These are phyloP conservation scores for Mactra quadrangularis DNA, from an alignment of 1,140 invertebrate species.

Conservation along the genomic window DNA sequence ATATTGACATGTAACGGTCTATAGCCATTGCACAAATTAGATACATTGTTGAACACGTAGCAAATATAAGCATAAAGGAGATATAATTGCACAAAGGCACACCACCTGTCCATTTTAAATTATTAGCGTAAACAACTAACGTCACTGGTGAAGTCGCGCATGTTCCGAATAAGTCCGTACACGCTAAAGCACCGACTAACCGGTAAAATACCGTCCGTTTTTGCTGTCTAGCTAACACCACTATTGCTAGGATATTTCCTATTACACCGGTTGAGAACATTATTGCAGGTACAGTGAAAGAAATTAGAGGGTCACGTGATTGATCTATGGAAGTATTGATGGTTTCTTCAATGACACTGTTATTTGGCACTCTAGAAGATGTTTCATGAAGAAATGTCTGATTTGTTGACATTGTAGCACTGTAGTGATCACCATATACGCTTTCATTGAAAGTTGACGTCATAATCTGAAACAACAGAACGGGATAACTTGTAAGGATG, in stretches of 20 bases:
- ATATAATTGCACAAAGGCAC: slow-evolving; percentile 78
- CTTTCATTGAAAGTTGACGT: too few relatives aligned
- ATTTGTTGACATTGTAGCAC: too few relatives aligned
- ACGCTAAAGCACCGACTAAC: slow-evolving; percentile 72
- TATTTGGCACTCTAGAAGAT: too few relatives aligned
- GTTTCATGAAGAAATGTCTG: too few relatives aligned
- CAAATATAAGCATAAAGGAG: slow-evolving; percentile 82
- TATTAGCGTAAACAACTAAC: slow-evolving; percentile 73
- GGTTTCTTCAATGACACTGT: too few relatives aligned
- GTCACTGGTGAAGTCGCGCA: slow-evolving; percentile 74
- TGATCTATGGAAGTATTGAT: too few relatives aligned
- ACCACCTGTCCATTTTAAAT: slow-evolving; percentile 73
- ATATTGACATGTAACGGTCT: slow-evolving; percentile 81
- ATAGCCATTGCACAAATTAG: slow-evolving; percentile 82
- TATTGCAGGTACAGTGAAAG: slow-evolving; percentile 34
- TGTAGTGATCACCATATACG: too few relatives aligned
- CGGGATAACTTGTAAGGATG: too few relatives aligned
- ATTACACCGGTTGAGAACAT: slow-evolving; percentile 74
- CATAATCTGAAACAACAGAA: too few relatives aligned
- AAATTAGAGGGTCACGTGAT: slow-evolving; percentile 2
- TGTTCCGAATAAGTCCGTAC: slow-evolving; percentile 76
- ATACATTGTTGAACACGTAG: slow-evolving; percentile 81
- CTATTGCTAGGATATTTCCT: slow-evolving; percentile 73
- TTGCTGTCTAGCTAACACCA: slow-evolving; percentile 66
- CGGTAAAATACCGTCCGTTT: slow-evolving; percentile 72